Evolutionary conservation across 2,888 invertebrate genomes (phyloP), one percentile per base, ranked within the genome.

Genomic region (Eucriotettix oculatus): DNA sequence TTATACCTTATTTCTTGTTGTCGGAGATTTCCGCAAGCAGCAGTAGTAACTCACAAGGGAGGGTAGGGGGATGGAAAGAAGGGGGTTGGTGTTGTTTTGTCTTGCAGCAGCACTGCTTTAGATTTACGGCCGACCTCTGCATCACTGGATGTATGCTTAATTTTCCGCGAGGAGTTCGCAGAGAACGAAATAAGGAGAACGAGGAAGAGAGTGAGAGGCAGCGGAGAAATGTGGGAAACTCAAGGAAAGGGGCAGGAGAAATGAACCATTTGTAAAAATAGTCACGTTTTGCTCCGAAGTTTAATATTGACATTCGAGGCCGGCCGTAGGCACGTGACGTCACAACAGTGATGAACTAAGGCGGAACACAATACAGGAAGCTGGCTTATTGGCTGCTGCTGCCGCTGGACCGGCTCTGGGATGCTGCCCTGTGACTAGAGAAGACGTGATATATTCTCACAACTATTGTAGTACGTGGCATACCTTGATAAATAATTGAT

Each of bases 71-170:
- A 17, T 52, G 44, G 52, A 40, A 48, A 44, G 16, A 55, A 40
- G 42, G 44, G 54, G 57, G 56, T 48, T 56, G 60, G 57, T 60
- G 58, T 60, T 60, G 60, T 60, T 60, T 60, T 60, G 60, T 53
- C 60, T 57, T 43, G 60, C 57, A 52, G 60, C 57, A 52, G 29
- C 29, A 29, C 29, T 29, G 29, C 29, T 29, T 52, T 57, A 60
- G 58, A 60, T 60, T 60, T 60, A 60, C 60, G 60, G 54, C 29
- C 29, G 29, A 54, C 54, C 48, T 54, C 54, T 57, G 57, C 52
- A 54, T 53, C 60, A 57, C 54, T 57, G 54, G 52, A 54, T 58
- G 57, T 60, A 60, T 60, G 60, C 60, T 60, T 60, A 60, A 60
- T 60, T 60, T 60, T 60, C 60, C 54, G 54, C 42, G 42, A 58